Base-by-base conservation (phyloP, 2,888 invertebrate genomes). In the Rutpela maculata region DNA sequence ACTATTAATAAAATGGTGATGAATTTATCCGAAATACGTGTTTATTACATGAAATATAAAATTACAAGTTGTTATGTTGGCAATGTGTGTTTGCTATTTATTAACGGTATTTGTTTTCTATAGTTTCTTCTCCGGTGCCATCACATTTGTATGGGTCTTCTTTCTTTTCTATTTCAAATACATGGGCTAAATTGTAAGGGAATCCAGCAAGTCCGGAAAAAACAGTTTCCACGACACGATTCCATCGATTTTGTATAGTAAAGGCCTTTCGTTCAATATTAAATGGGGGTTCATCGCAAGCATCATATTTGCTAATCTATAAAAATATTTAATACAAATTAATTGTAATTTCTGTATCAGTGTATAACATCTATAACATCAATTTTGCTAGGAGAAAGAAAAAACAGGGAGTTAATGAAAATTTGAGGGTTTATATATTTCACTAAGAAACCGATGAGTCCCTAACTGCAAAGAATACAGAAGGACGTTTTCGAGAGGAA, bases 171-270 rank as follows among this genome's bases (percentile, higher is more conserved):
- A 70, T 63, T 19, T 74, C 76, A n/a, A 70, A 50, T 65, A 59
- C 56, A 9, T 75, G 59, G 1, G 81, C 78, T 1, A 86, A 7
- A 43, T 85, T 86, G 26, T 67, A 50, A 4, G 88, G 87, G 31
- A 87, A 84, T 60, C 83, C 77, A 6, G 81, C 83, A n/a, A 87
- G 55, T 15, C 82, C 81, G 55, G 80, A 80, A 76, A 87, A 88
- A 0, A 86, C 50, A 15, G 19, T 69, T 11, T 80, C 74, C 0
- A 88, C 80, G 0, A 79, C 78, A 56, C 75, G 74, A 74, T 88
- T 87, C 87, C 87, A 88, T 11, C 26, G 70, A 31, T 85, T 80
- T 74, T 86, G 84, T 31, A 86, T 74, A 50, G 78, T 82, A 57
- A 82, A 76, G 1, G 78, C 77, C 1, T 82, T 72, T 26, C 74